These are phyloP conservation scores for Staurois parvus DNA, from an alignment of 2,797 vertebrate genomes.

Conservation along the genomic window DNA sequence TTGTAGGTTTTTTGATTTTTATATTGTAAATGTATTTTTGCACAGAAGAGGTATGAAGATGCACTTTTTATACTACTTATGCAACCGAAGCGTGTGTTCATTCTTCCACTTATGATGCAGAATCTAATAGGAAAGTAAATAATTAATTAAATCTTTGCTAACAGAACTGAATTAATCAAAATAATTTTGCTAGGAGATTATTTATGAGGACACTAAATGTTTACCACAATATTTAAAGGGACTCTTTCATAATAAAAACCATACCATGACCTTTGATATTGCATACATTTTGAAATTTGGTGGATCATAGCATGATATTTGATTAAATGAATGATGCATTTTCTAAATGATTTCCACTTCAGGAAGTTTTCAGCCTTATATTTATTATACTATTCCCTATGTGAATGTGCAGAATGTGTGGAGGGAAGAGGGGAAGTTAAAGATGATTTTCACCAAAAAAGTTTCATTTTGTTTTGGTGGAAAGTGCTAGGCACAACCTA, in stretches of 20 bases:
- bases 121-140: not conserved
- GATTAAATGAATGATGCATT: not conserved
- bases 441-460: too few relatives aligned
- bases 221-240: not conserved
- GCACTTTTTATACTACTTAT: constrained; percentile 35
- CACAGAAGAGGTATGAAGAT: not conserved
- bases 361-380: not conserved
- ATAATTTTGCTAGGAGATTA: not conserved
- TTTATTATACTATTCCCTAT: not conserved
- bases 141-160: not conserved
- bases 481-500: not conserved
- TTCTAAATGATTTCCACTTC: not conserved
- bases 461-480: not conserved
- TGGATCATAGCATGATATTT: too few relatives aligned
- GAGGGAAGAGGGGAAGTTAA: too few relatives aligned
- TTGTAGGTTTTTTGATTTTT: constrained; percentile 34
- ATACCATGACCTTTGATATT: not conserved
- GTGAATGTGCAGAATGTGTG: not conserved
- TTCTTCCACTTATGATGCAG: not conserved
- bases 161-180: not conserved
- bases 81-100: not conserved
- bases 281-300: not conserved
- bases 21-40: constrained; percentile 28
- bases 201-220: not conserved
- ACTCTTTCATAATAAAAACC: not conserved